phyloP scores from a whole-genome alignment of 2,888 invertebrate species.

The Myopa tessellatipennis region DNA sequence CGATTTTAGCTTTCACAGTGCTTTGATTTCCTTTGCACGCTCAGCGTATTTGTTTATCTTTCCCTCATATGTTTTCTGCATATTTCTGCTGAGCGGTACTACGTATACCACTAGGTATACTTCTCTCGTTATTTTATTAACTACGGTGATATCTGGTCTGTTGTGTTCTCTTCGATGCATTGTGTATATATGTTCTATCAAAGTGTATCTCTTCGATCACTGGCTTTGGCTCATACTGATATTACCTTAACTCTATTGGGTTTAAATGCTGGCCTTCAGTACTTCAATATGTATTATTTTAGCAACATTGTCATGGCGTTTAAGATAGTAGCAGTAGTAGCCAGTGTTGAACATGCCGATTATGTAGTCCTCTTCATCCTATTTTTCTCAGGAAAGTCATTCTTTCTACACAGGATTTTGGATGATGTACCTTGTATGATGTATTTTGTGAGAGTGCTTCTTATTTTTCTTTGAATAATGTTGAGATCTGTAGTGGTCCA shows the following conservation, averaged over 20 bases:
- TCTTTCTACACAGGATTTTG: too few relatives aligned
- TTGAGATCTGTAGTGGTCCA: too few relatives aligned
- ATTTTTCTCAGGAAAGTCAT: too few relatives aligned
- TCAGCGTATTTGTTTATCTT: constrained; percentile 25
- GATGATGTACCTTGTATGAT: too few relatives aligned
- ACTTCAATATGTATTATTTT: too few relatives aligned
- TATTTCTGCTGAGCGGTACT: constrained; percentile 27
- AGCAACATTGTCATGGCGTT: too few relatives aligned
- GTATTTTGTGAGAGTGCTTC: too few relatives aligned
- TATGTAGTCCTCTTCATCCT: too few relatives aligned
- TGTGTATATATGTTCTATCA: constrained; percentile 25
- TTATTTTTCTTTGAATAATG: too few relatives aligned
- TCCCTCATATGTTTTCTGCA: constrained; percentile 8
- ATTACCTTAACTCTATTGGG: background rate
- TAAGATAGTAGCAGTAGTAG: too few relatives aligned
- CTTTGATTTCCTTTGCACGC: constrained; percentile 15
- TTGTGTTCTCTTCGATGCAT: constrained; percentile 9
- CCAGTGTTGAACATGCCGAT: too few relatives aligned
- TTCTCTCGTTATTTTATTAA: constrained; percentile 13
- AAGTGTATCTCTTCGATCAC: constrained; percentile 14
- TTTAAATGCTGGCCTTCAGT: too few relatives aligned
- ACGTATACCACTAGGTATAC: constrained; percentile 18
- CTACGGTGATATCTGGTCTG: constrained; percentile 35
- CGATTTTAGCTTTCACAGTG: constrained; percentile 15
- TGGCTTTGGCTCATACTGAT: background rate